These are phyloP conservation scores for Melipona quadrifasciata DNA, from an alignment of 1,140 invertebrate genomes.

Conservation along the genomic window DNA sequence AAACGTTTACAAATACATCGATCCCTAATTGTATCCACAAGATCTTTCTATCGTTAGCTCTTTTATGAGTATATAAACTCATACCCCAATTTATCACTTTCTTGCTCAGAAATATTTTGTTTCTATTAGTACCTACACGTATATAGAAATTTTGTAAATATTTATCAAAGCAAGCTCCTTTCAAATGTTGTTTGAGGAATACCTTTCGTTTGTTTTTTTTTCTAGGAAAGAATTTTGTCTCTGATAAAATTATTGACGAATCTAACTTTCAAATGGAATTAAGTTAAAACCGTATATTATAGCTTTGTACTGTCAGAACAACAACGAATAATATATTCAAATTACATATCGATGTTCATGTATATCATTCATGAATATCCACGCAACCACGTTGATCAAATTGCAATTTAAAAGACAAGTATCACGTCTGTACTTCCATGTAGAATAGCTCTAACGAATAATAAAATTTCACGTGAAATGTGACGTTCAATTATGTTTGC, in stretches of 20 bases:
- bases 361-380: neutral
- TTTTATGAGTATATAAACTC: neutral
- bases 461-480: neutral
- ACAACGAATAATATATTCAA: neutral
- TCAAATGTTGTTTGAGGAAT: neutral
- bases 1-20: slow-evolving; percentile 22
- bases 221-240: neutral
- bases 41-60: neutral
- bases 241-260: neutral
- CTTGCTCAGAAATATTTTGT: neutral
- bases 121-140: neutral
- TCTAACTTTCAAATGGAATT: neutral
- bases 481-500: neutral
- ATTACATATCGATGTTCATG: neutral
- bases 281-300: neutral
- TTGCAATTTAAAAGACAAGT: too few relatives aligned
- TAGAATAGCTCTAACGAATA: neutral
- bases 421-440: neutral
- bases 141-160: slow-evolving; percentile 1
- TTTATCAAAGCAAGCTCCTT: neutral
- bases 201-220: neutral
- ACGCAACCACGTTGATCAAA: too few relatives aligned
- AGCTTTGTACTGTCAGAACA: neutral
- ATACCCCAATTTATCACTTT: neutral
- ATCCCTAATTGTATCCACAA: neutral